Percentiles rank a stretch among this genome's conserved stretches.
Evolutionary conservation across 1,140 invertebrate species (phyloP).

Genomic region (Philopotamus ludificatus): DNA sequence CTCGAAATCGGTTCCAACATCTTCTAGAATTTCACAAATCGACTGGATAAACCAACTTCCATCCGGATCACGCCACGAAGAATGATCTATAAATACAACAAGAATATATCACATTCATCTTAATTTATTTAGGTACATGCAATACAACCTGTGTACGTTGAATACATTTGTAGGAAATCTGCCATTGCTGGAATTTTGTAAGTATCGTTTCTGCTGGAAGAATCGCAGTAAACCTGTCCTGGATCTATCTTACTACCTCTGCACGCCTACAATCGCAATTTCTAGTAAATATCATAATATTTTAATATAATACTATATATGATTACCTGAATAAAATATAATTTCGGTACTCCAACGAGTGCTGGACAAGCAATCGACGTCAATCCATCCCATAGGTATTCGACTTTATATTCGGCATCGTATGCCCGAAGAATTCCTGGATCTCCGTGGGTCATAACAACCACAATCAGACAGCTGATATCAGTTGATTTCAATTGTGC

Average conservation of each 20-base stretch:
- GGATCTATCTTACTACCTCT: constrained; percentile 3
- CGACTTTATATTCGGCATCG: constrained; percentile 5
- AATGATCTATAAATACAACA: background rate
- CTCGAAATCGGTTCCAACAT: constrained; percentile 2
- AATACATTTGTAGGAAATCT: constrained; percentile 25
- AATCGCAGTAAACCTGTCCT: background rate
- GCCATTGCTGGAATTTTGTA: constrained; percentile 17
- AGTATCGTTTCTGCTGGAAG: background rate
- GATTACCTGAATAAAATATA: constrained; percentile 21
- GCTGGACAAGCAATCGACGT: background rate
- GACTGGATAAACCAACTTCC: constrained; percentile 19
- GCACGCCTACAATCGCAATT: constrained; percentile 12
- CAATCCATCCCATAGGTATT: constrained; percentile 7
- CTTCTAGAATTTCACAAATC: constrained; percentile 11
- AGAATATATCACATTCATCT: background rate
- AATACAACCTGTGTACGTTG: constrained; percentile 9
- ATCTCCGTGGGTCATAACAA: constrained; percentile 15
- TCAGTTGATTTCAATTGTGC: background rate
- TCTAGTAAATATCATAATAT: too few relatives aligned
- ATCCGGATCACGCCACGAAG: constrained; percentile 6
- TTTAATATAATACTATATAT: too few relatives aligned
- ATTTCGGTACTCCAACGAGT: constrained; percentile 9
- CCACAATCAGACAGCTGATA: constrained; percentile 16
- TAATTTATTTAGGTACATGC: background rate
- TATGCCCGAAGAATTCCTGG: constrained; percentile 1